These are phyloP conservation scores for Micromussa lordhowensis DNA, from an alignment of 92 coral and sea anemone species.

Conservation along the genomic window DNA sequence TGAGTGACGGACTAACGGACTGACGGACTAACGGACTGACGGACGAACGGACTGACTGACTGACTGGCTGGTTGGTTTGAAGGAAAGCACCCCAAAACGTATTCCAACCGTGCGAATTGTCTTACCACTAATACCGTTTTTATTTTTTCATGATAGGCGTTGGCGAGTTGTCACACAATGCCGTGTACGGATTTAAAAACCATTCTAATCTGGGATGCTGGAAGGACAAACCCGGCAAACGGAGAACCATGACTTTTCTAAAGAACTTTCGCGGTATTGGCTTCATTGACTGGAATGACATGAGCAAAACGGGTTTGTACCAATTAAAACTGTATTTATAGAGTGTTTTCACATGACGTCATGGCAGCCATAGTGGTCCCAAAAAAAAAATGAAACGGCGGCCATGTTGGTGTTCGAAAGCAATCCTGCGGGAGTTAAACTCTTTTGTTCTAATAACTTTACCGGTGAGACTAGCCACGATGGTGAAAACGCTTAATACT, in stretches of 20 bases:
- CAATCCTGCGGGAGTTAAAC: too few species aligned
- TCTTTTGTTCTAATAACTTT: too few species aligned
- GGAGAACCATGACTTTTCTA: conserved; percentile 25
- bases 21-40: not conserved
- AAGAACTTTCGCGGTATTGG: not conserved
- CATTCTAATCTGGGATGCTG: conserved; percentile 42
- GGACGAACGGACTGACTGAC: not conserved
- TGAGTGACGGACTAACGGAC: not conserved
- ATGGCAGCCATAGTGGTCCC: too few species aligned
- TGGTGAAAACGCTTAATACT: too few species aligned
- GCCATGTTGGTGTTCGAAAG: too few species aligned
- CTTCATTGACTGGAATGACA: conserved; percentile 27
- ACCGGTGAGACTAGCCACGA: too few species aligned
- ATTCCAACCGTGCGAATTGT: not conserved
- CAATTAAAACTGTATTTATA: not conserved
- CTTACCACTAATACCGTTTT: not conserved
- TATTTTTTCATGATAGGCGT: conserved; percentile 18
- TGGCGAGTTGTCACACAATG: conserved; percentile 39
- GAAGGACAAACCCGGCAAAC: conserved; percentile 9
- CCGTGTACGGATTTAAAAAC: conserved; percentile 22
- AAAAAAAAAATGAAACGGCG: too few species aligned
- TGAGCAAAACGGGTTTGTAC: conserved; percentile 28
- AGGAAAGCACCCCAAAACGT: too few species aligned
- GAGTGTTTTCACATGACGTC: too few species aligned
- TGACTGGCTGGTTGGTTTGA: not conserved